Evolutionary conservation across 2,113 vertebrate species (phyloP), one percentile per base, ranked within the genome.

Genomic region (Rhinolophus ferrumequinum): DNA sequence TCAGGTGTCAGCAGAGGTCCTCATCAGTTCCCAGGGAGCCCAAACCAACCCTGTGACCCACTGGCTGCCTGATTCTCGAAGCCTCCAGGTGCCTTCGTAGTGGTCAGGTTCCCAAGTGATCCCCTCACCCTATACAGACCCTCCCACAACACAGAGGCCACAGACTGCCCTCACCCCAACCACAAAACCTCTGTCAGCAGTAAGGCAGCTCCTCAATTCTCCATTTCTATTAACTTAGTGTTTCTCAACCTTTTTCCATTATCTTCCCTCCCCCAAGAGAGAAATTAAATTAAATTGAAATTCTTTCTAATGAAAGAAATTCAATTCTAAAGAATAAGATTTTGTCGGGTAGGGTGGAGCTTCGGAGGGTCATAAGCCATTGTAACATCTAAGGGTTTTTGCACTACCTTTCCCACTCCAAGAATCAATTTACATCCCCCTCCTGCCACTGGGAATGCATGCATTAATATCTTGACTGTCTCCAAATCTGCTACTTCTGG

Each of bases 361-460:
- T 75, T 67, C 3, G 1, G 81, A 33, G 35, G 38, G 56, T 21
- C 56, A 76, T 14, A 67, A 64, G 35, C 21, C 90, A 24, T 4
- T 8, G 30, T 4, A 8, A 41, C 19, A 33, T 28, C 70, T 58
- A 9, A 10, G 58, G 69, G 33, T 26, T 33, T 54, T 8, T 22
- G 18, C 8, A 11, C n/a, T 44, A 44, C 80, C 2, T 21, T 35
- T n/a, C 18, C n/a, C 56, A 3, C 26, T 67, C 35, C 24, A 58
- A 58, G 19, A 66, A 80, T 41, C 75, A 6, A 21, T 12, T 8
- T 14, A 54, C 28, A 35, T 22, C 5, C 11, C 1, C 3, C 13
- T 1, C 35, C 5, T 1, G 2, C 41, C 12, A 0, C 18, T 12
- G 26, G 16, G 24, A 4, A n/a, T 0, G 1, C 47, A 22, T 6